Conservation (phyloP, 2,113 vertebrate species). For the Chinchilla lanigera region DNA sequence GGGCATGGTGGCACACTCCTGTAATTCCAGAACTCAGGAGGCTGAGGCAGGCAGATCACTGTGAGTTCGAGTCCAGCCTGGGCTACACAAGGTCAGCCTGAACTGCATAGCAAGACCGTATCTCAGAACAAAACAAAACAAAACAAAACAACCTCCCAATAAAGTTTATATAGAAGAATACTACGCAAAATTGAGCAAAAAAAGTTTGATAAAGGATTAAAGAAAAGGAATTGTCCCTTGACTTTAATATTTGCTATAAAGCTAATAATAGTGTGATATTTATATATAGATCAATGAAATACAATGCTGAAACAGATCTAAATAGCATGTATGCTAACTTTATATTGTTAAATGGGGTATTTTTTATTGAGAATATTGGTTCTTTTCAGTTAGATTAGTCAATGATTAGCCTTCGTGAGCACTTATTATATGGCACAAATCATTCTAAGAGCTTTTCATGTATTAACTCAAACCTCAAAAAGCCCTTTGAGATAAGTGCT, state of each 20-base stretch:
- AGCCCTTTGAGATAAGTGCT: conserved; percentile 15
- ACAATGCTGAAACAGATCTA: background rate
- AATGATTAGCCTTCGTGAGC: background rate
- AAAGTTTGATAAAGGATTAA: conserved; percentile 3
- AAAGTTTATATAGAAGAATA: conserved; percentile 10
- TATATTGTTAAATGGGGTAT: background rate
- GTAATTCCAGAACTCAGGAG: background rate
- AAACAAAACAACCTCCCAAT: background rate
- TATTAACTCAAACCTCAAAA: background rate
- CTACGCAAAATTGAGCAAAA: background rate
- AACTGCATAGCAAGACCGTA: background rate
- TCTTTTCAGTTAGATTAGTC: background rate
- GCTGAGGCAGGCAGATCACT: background rate
- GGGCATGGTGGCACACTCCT: background rate
- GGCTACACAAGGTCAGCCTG: background rate
- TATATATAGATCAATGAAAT: background rate
- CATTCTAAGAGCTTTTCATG: conserved; percentile 13
- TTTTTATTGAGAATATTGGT: conserved; percentile 21
- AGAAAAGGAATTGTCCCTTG: background rate
- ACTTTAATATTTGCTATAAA: conserved; percentile 45
- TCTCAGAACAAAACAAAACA: background rate
- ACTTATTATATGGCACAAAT: background rate
- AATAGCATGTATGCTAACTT: background rate
- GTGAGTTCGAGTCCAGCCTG: background rate
- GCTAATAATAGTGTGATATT: background rate